A percentile compares a stretch with the other conserved stretches of the same genome.
Conservation (phyloP, 2,113 vertebrate genomes). For the Cyphomyrus discorhynchus region DNA sequence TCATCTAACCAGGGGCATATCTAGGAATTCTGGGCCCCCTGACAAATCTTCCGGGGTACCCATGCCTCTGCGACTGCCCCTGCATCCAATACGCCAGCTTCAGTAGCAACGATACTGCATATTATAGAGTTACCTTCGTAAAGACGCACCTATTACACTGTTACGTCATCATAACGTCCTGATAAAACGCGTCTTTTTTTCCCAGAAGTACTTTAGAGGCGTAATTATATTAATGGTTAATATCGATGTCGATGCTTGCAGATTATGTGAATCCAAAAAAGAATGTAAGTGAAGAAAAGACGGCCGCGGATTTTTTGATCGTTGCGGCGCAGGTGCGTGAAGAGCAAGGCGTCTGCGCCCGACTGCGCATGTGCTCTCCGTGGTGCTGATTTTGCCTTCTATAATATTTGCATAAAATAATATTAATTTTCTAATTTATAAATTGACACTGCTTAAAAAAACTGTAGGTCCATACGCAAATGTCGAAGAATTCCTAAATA, state of each 20-base stretch:
- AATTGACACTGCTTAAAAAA: neutral
- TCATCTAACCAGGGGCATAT: neutral
- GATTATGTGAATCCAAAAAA: neutral
- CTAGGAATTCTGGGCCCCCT: neutral
- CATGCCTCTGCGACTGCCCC: neutral
- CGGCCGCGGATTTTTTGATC: neutral
- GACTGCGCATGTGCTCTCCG: neutral
- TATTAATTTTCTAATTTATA: neutral
- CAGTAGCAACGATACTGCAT: neutral
- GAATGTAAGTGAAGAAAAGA: neutral
- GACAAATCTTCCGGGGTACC: neutral
- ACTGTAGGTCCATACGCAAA: neutral
- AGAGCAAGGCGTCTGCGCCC: neutral
- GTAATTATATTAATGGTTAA: neutral
- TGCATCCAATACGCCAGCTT: neutral
- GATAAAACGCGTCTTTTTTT: neutral
- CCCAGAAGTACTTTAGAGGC: neutral
- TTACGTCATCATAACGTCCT: neutral
- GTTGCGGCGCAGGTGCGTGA: neutral
- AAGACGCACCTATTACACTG: neutral
- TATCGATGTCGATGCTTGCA: neutral
- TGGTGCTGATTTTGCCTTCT: constrained; percentile 7
- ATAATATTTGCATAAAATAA: neutral
- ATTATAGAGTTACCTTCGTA: neutral
- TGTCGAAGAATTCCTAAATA: neutral